Conservation (phyloP, 1,140 invertebrate species). For the Bombus huntii region DNA sequence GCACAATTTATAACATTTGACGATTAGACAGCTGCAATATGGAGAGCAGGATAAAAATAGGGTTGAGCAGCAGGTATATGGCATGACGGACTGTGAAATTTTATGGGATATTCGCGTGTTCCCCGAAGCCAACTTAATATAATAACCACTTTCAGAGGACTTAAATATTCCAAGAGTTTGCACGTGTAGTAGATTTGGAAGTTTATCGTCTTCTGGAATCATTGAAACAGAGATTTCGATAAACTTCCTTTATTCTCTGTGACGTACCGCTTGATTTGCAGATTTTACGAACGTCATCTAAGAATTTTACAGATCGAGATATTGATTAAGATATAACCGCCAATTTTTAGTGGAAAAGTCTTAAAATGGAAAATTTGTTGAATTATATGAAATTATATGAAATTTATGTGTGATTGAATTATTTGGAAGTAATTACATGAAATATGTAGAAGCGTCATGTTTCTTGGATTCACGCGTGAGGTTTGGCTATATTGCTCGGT, state of each 20-base stretch:
- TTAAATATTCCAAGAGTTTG: neutral
- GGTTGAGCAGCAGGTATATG: neutral
- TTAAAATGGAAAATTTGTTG: neutral
- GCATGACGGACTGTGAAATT: constrained; percentile 7
- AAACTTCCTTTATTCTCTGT: neutral
- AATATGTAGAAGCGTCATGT: neutral
- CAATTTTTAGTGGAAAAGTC: neutral
- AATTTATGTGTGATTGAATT: neutral
- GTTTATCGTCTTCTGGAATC: neutral
- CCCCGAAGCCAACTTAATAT: neutral
- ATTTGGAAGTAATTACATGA: neutral
- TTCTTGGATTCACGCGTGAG: neutral
- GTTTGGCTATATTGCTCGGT: no score
- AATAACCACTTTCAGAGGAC: neutral
- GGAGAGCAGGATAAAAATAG: constrained; percentile 58
- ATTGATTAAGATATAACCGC: neutral
- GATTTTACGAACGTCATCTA: neutral
- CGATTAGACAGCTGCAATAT: constrained; percentile 59
- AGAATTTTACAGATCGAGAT: neutral
- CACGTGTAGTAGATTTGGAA: neutral
- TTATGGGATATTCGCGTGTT: constrained; percentile 34
- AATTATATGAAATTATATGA: no score
- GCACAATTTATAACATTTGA: constrained; percentile 53
- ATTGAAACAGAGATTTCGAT: neutral
- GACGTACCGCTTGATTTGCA: no score